Evolutionary conservation across 2,797 vertebrate species (phyloP).

Genomic region (Triplophysa yarkandensis): DNA sequence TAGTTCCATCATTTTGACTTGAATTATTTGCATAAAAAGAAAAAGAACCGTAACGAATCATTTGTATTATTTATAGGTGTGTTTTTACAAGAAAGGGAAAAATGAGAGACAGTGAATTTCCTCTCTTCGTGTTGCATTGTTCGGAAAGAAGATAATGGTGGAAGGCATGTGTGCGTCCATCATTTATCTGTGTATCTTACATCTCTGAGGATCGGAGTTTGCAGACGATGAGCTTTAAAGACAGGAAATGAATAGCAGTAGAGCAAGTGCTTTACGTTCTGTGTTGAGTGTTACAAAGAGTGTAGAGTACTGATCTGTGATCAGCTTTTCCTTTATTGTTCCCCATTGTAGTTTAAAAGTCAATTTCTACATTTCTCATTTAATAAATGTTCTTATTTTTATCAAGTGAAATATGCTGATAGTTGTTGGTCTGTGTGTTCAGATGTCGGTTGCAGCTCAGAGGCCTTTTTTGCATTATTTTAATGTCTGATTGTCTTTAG

Average conservation of each 20-base stretch:
- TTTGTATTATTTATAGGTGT: no score
- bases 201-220: slow-evolving; percentile 57
- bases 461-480: no score
- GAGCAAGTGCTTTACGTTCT: slow-evolving; percentile 63
- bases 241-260: slow-evolving; percentile 60
- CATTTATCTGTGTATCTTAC: slow-evolving; percentile 56
- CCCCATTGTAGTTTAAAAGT: no score
- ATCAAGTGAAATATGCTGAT: no score
- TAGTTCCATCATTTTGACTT: no score
- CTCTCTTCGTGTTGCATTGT: background rate
- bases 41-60: no score
- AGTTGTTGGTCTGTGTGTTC: background rate
- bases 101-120: no score
- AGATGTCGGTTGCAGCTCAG: no score
- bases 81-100: no score
- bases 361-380: background rate
- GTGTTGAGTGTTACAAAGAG: background rate
- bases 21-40: no score
- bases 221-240: slow-evolving; percentile 71
- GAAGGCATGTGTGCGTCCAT: slow-evolving; percentile 22
- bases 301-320: background rate
- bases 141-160: background rate
- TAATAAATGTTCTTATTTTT: background rate
- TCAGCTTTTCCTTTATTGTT: background rate
- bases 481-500: no score